Percentiles rank a stretch among this genome's conserved stretches.
These are phyloP conservation scores for Protonemura montana DNA, from an alignment of 2,888 invertebrate genomes.

Conservation along the genomic window DNA sequence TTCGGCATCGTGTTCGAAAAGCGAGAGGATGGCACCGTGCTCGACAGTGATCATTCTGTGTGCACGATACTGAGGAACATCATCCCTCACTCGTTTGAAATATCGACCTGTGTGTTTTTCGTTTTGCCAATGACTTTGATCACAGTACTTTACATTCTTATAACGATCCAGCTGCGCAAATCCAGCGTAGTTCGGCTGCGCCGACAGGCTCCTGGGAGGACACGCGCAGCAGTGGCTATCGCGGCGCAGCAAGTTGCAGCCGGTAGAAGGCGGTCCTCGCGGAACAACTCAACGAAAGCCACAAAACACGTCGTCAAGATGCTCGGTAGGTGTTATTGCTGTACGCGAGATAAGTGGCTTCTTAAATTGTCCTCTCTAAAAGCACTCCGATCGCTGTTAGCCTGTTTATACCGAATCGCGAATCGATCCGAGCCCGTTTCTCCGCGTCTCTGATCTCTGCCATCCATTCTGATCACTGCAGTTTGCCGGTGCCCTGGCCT, in stretches of 20 bases:
- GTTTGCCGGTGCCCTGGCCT: background rate
- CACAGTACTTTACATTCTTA: conserved; percentile 65
- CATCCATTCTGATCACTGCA: conserved; percentile 3
- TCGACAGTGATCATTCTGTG: conserved; percentile 46
- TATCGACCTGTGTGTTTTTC: conserved; percentile 70
- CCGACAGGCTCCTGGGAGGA: conserved; percentile 33
- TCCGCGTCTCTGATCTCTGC: background rate
- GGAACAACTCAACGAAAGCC: conserved; percentile 56
- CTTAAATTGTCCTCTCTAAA: background rate
- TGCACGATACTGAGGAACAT: conserved; percentile 62
- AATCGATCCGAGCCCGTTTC: background rate
- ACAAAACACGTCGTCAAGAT: conserved; percentile 65
- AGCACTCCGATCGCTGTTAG: background rate
- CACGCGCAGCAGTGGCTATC: conserved; percentile 27
- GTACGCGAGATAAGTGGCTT: background rate
- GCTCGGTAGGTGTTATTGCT: conserved; percentile 62
- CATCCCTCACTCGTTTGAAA: conserved; percentile 64
- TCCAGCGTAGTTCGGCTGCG: conserved; percentile 53
- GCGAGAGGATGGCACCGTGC: background rate
- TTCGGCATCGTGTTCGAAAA: conserved; percentile 70
- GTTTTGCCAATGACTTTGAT: conserved; percentile 69
- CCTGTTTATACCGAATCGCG: background rate
- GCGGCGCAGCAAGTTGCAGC: conserved; percentile 55
- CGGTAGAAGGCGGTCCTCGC: conserved; percentile 58
- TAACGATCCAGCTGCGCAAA: conserved; percentile 56